phyloP scores from a whole-genome alignment of 2,113 vertebrate genomes.

The Amphiprion percula region DNA sequence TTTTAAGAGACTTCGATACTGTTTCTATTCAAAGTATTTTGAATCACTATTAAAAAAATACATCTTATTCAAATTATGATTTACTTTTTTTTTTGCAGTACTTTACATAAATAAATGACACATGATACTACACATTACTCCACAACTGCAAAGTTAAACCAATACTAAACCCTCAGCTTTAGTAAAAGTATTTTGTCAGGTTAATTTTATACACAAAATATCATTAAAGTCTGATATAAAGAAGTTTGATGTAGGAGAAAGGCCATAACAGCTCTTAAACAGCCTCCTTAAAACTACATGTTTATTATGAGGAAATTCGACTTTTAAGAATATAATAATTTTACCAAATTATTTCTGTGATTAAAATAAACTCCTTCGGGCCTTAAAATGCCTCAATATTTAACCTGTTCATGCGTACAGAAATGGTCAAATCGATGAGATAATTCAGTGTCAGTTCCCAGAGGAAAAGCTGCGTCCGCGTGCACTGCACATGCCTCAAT shows the following conservation, averaged over 20 bases:
- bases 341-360: neutral
- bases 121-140: no score
- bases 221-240: no score
- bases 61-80: neutral
- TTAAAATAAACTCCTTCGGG: constrained; percentile 16
- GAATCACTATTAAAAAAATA: neutral
- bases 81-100: no score
- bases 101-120: no score
- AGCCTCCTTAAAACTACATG: neutral
- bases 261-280: neutral
- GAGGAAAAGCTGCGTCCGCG: constrained; percentile 22
- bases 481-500: constrained; percentile 40
- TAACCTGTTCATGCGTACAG: constrained; percentile 29
- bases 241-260: neutral
- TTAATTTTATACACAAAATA: neutral
- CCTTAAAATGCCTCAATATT: constrained; percentile 18
- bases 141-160: neutral
- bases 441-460: constrained; percentile 35
- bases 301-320: neutral
- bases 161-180: neutral
- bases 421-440: constrained; percentile 28
- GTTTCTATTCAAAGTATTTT: neutral
- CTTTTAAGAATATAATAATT: neutral
- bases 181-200: no score
- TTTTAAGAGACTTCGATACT: neutral